A percentile compares a stretch with the other conserved stretches of the same genome.
These are phyloP conservation scores for Phalacrocorax carbo DNA, from an alignment of 2,113 vertebrate species.

Conservation along the genomic window DNA sequence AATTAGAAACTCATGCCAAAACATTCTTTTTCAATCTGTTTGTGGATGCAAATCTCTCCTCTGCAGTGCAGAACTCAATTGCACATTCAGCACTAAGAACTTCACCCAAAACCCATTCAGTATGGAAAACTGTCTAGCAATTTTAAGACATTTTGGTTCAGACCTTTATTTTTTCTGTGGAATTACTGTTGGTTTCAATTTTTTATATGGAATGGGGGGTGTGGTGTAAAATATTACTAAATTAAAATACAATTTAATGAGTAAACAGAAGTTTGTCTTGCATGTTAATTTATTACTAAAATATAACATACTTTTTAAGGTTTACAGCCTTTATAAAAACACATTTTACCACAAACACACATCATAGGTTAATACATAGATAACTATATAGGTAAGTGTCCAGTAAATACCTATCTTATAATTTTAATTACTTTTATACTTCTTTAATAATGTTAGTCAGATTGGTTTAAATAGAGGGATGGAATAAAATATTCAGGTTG, in stretches of 20 bases:
- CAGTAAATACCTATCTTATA: neutral
- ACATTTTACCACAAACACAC: neutral
- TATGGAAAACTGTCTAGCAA: neutral
- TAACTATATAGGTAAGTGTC: neutral
- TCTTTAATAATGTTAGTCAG: neutral
- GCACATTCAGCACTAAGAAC: neutral
- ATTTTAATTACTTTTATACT: neutral
- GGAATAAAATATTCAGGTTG: neutral
- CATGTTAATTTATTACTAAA: neutral
- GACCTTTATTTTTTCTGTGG: neutral
- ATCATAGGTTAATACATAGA: neutral
- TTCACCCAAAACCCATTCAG: neutral
- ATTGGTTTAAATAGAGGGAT: neutral
- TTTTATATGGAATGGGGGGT: neutral
- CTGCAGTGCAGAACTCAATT: neutral
- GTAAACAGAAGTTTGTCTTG: neutral
- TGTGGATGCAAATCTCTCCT: neutral
- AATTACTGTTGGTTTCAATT: neutral
- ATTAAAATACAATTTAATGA: neutral
- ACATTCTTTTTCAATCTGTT: neutral
- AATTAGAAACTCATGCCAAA: slow-evolving; percentile 9
- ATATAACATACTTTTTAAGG: neutral
- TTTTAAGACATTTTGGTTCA: neutral
- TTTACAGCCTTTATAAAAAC: neutral
- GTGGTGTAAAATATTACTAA: neutral